Conservation (phyloP, 2,797 vertebrate genomes). For the Acanthopagrus latus region DNA sequence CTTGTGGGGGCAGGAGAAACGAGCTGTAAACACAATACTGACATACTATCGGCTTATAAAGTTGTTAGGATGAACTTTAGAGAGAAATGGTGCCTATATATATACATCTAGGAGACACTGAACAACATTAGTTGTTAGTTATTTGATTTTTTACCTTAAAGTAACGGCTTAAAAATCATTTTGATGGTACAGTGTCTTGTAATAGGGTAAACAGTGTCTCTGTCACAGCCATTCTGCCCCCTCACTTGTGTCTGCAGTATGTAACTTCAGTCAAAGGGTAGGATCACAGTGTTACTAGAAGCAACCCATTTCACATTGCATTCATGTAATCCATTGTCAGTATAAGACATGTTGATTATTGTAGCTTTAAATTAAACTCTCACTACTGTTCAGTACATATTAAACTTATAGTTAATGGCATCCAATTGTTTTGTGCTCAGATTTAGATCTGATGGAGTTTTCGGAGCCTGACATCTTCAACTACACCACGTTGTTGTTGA, state of each 20-base stretch:
- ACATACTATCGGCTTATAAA: background rate
- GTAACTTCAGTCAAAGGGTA: no score
- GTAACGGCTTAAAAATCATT: no score
- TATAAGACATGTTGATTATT: no score
- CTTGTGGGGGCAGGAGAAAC: no score
- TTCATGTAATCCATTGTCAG: background rate
- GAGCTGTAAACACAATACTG: background rate
- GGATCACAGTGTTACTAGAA: no score
- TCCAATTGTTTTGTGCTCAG: slow-evolving; percentile 72
- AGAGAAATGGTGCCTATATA: background rate
- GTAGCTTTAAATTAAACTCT: background rate
- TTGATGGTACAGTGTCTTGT: no score
- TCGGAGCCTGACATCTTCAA: slow-evolving; percentile 91
- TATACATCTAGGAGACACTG: background rate
- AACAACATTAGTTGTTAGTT: background rate
- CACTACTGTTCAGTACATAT: background rate
- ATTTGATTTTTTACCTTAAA: no score
- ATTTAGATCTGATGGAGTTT: slow-evolving; percentile 91
- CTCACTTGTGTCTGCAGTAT: no score
- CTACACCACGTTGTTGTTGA: slow-evolving; percentile 94
- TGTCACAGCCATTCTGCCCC: no score
- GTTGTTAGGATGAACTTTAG: background rate
- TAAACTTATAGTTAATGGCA: background rate
- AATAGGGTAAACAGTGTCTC: no score
- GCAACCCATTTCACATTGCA: no score